A percentile compares a stretch with the other conserved stretches of the same genome.
phyloP scores from a whole-genome alignment of 2,797 vertebrate genomes.

The Bryconaethiops microstoma region DNA sequence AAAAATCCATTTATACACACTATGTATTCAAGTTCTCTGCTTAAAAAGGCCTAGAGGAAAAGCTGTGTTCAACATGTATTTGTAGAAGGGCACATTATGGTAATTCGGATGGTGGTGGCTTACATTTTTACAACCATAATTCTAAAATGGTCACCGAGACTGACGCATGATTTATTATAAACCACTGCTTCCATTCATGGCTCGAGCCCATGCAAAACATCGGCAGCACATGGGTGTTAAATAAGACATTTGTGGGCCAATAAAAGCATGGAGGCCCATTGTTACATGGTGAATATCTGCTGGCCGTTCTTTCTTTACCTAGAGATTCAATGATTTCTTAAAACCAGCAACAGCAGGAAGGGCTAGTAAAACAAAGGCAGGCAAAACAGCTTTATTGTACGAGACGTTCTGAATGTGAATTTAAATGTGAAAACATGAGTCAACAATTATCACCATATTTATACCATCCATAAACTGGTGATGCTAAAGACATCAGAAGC shows the following conservation, averaged over 20 bases:
- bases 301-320: constrained; percentile 21
- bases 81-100: constrained; percentile 44
- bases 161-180: constrained; percentile 46
- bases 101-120: constrained; percentile 42
- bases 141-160: constrained; percentile 29
- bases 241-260: constrained; percentile 41
- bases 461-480: constrained; percentile 22
- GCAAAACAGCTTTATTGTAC: constrained; percentile 24
- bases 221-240: constrained; percentile 39
- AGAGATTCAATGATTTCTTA: constrained; percentile 28
- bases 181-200: constrained; percentile 41
- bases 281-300: constrained; percentile 39
- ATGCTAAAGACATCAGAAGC: constrained; percentile 13
- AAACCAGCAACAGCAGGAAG: constrained; percentile 31
- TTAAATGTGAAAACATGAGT: constrained; percentile 40
- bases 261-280: constrained; percentile 42
- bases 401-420: constrained; percentile 23
- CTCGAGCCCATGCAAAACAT: constrained; percentile 26
- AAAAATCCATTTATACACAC: constrained; percentile 17
- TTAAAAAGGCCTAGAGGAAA: constrained; percentile 22
- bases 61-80: constrained; percentile 38
- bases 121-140: constrained; percentile 32
- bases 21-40: constrained; percentile 11
- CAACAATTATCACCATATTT: constrained; percentile 32
- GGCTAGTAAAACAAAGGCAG: constrained; percentile 35